Base-by-base conservation (phyloP, 2,797 vertebrate genomes). In the Sebastes oblongus region DNA sequence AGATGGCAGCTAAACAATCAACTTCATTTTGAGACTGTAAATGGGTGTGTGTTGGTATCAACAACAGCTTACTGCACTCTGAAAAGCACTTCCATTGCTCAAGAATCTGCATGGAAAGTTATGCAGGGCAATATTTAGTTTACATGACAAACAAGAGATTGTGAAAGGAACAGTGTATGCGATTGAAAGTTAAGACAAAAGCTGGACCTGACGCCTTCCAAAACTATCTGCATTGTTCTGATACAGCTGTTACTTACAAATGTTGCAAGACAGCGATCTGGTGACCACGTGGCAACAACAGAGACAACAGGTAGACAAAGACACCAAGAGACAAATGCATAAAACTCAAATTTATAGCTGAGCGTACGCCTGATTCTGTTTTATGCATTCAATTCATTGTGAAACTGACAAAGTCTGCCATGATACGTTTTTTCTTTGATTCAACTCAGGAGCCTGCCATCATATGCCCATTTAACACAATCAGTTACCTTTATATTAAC, bases 21-120 rank as follows among this genome's bases (percentile, higher is more conserved):
- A 10, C 32, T 71, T 67, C 3, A 55, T 80, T 75, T 77, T 72
- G 34, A 80, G 50, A 55, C 22, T 36, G 27, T 39, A 12, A 75
- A 70, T 42, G 27, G 62, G 22, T 55, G 27, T 36, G 4, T 66
- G 39, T 50, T 76, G 12, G 22, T 50, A 39, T 64, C 64, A 73
- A 82, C 61, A 75, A 59, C 39, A 55, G 24, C 32, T 52, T 65
- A 66, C n/a, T 39, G 27, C 8, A 5, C 42, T 75, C 62, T 64
- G 8, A 56, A 66, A 76, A 66, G n/a, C 42, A 39, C 29, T 30
- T 24, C n/a, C 5, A 14, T 70, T 36, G 5, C 36, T 78, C 34
- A 66, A 61, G 20, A 80, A 65, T 59, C 29, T 61, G 14, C 24
- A 34, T 27, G 11, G 42, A 46, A 18, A 46, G 42, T 64, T 59